Conservation (phyloP, 37 sponge, comb jelly and placozoan species). For the Oopsacas minuta region DNA sequence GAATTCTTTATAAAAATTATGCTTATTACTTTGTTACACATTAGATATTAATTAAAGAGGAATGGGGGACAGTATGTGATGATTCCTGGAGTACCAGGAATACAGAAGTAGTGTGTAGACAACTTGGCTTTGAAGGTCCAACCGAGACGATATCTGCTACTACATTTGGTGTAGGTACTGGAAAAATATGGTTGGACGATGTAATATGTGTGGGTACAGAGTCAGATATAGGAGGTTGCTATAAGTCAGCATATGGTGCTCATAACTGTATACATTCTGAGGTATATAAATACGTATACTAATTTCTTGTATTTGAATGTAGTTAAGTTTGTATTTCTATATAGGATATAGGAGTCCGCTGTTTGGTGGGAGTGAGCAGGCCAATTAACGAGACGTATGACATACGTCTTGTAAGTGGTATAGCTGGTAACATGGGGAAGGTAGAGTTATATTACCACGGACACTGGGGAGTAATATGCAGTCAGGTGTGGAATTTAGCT, state of each 20-base stretch:
- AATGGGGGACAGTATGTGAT: constrained; percentile 48
- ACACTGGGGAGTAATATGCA: constrained; percentile 43
- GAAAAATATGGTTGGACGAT: constrained; percentile 30
- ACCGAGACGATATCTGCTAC: constrained; percentile 17
- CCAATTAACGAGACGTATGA: constrained; percentile 13
- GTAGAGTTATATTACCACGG: constrained; percentile 40
- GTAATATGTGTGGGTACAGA: constrained; percentile 33
- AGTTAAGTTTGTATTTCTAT: background rate
- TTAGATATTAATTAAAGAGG: background rate
- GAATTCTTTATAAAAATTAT: background rate
- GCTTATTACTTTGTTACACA: background rate
- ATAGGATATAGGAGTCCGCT: background rate
- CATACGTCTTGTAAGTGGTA: constrained; percentile 30
- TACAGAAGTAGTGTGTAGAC: constrained; percentile 36
- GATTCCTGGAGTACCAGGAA: constrained; percentile 25
- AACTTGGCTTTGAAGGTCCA: constrained; percentile 22
- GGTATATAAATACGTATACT: background rate
- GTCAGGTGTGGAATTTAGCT: constrained; percentile 19
- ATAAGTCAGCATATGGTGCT: background rate
- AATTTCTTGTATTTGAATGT: background rate
- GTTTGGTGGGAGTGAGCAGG: background rate
- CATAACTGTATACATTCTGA: constrained; percentile 33
- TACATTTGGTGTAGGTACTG: constrained; percentile 27
- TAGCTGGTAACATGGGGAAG: constrained; percentile 20
- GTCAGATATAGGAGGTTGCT: constrained; percentile 11